Conservation (phyloP, 2,113 vertebrate species). For the Phalacrocorax carbo region DNA sequence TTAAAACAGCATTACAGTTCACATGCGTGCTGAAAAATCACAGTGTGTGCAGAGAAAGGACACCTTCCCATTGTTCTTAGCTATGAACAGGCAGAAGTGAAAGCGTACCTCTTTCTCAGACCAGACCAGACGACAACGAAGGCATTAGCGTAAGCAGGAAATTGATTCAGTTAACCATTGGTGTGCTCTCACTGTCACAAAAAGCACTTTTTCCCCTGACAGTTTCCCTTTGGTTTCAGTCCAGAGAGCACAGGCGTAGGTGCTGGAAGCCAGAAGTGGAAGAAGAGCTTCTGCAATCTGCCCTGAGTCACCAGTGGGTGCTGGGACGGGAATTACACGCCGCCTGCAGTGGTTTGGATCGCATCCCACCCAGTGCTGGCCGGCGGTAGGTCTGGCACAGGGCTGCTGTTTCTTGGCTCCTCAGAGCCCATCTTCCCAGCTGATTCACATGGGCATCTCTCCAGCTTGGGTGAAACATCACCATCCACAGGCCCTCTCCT, state of each 20-base stretch:
- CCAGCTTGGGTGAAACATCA: background rate
- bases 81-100: slow-evolving; percentile 34
- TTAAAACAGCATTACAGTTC: background rate
- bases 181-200: background rate
- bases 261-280: background rate
- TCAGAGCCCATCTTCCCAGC: background rate
- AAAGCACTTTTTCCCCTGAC: background rate
- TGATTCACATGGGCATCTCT: background rate
- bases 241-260: background rate
- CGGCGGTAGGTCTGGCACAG: background rate
- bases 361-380: accelerated
- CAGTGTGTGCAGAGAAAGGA: background rate
- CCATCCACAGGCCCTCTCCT: background rate
- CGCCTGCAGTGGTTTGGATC: background rate
- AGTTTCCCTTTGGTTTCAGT: slow-evolving; percentile 21
- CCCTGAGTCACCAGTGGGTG: background rate
- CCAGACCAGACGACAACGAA: background rate
- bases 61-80: background rate
- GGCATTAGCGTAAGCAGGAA: slow-evolving; percentile 40
- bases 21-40: background rate
- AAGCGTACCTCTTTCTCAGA: background rate
- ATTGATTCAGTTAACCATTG: slow-evolving; percentile 12
- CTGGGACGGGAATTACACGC: background rate
- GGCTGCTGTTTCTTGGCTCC: background rate
- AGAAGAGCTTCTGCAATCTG: background rate